phyloP scores from a whole-genome alignment of 2,888 invertebrate genomes.

The Polia nebulosa region DNA sequence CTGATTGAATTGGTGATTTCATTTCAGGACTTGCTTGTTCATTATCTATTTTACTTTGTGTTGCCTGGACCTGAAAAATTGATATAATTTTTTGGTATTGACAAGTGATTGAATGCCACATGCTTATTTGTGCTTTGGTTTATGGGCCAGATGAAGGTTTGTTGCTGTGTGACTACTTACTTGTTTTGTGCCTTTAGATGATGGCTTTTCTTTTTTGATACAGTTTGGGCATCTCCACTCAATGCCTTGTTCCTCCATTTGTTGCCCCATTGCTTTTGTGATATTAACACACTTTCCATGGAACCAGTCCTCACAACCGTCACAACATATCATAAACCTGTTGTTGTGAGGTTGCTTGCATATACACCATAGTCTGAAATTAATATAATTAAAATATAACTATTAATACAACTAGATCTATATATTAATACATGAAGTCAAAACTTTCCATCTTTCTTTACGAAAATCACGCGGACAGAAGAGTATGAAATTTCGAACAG shows the following conservation, averaged over 20 bases:
- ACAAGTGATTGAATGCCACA: not conserved
- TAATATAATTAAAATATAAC: not conserved
- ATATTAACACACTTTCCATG: conserved; percentile 99
- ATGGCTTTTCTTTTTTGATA: conserved; percentile 89
- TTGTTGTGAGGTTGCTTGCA: conserved; percentile 98
- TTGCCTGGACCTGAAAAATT: conserved; percentile 56
- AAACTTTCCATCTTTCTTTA: too few species aligned
- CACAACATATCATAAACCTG: conserved; percentile 99
- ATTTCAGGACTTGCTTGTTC: conserved; percentile 59
- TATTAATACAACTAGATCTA: not conserved
- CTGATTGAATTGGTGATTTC: conserved; percentile 53
- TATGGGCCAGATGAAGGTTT: not conserved
- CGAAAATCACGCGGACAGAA: too few species aligned
- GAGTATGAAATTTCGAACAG: too few species aligned
- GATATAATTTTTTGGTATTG: not conserved
- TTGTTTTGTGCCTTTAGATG: conserved; percentile 74
- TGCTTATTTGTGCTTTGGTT: not conserved
- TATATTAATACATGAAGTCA: too few species aligned
- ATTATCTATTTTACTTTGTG: conserved; percentile 69
- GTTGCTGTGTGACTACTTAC: conserved; percentile 61
- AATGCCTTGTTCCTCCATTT: conserved; percentile 97
- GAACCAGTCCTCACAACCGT: conserved; percentile 99
- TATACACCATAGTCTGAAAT: conserved; percentile 96
- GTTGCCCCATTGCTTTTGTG: conserved; percentile 96
- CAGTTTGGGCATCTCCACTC: conserved; percentile 98